Evolutionary conservation across 2,888 invertebrate genomes (phyloP), one percentile per base, ranked within the genome.

Genomic region (Tiliacea aurago): DNA sequence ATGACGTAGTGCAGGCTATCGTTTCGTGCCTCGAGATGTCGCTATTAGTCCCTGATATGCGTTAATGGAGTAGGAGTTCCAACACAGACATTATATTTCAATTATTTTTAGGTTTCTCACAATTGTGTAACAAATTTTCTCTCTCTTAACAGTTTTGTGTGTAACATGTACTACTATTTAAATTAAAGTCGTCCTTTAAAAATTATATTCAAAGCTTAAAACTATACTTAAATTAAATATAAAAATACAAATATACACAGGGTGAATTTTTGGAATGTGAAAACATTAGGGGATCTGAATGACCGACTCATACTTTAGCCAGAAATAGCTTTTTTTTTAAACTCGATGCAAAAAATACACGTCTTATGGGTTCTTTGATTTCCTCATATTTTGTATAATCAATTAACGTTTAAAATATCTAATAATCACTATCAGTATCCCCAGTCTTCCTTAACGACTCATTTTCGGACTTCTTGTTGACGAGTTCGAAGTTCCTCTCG

Each of bases 401-500:
- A 55, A 15, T 4, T 55, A 72, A 2, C 37, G 4, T 37, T 37
- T 37, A 37, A 18, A 15, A 49, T 58, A 67, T 43, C 55, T 61
- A 78, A 45, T 78, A 81, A 33, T 78, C 77, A 0, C 23, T 41
- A 23, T 81, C 77, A 47, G 20, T 13, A 33, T 78, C 81, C 5
- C 9, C 63, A 28, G 28, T 37, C 6, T 73, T 78, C 65, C 66
- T 74, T n/a, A 86, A 78, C 0, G 81, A 85, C 49, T 94, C 93
- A 1, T 85, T 88, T 23, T 93, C 93, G 2, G 85, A 83, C 59
- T 91, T 93, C 64, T 91, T 88, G 15, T 91, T 87, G 20, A 95
- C 94, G 43, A 95, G 93, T 65, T 96, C 93, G 78, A 96, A 96
- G 87, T 93, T 94, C 82, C 95, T 93, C 84, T 95, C 95, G 23